Conservation (phyloP, 1,140 invertebrate genomes). For the Drosophila navojoa region DNA sequence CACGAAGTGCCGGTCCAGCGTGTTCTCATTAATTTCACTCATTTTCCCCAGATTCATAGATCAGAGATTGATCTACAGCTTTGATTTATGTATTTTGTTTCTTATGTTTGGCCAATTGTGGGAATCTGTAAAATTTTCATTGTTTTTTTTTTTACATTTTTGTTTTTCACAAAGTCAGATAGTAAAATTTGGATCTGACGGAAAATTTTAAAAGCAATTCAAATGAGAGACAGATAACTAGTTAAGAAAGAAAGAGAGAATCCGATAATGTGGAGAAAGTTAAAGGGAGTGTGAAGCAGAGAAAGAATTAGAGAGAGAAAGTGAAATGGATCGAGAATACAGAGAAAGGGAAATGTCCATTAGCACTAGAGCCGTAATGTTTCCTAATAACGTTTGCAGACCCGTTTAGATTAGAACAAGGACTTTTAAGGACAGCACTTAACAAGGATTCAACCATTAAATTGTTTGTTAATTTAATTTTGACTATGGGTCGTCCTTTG, state of each 20-base stretch:
- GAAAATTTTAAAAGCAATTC: background rate
- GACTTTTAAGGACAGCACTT: background rate
- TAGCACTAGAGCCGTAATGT: no score
- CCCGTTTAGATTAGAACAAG: background rate
- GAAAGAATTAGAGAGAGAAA: background rate
- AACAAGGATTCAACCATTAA: background rate
- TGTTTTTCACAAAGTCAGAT: background rate
- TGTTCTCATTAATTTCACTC: slow-evolving; percentile 38
- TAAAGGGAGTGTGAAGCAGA: background rate
- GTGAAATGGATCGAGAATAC: background rate
- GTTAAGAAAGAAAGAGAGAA: background rate
- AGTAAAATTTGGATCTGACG: background rate
- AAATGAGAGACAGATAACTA: background rate
- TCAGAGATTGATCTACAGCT: background rate
- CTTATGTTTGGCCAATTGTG: background rate
- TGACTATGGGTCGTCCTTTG: background rate
- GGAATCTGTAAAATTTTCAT: background rate
- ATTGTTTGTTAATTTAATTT: slow-evolving; percentile 20
- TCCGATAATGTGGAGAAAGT: background rate
- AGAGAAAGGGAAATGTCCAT: no score
- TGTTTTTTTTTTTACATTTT: background rate
- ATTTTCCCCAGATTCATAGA: slow-evolving; percentile 18
- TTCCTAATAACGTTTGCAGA: background rate
- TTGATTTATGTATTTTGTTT: background rate
- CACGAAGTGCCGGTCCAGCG: slow-evolving; percentile 51